phyloP scores from a whole-genome alignment of 2,113 vertebrate genomes.

The Axis porcinus region DNA sequence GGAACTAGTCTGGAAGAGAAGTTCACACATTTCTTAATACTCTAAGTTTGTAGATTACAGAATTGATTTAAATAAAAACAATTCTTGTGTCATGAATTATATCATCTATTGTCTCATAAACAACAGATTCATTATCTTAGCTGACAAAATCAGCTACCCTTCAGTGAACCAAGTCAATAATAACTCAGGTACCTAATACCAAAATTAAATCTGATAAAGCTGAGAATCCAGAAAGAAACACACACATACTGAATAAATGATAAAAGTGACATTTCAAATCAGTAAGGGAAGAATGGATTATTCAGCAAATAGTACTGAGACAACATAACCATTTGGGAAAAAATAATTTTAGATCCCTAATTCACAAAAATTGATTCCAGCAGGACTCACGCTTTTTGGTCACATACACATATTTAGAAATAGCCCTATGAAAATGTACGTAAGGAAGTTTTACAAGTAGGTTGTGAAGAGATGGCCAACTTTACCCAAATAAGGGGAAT shows the following conservation, averaged over 20 bases:
- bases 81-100: constrained; percentile 5
- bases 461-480: neutral
- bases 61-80: constrained; percentile 22
- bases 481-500: neutral
- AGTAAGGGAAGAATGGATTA: neutral
- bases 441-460: neutral
- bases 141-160: constrained; percentile 35
- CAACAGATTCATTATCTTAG: neutral
- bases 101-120: neutral
- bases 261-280: neutral
- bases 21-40: constrained; percentile 45
- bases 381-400: neutral
- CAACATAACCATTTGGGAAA: neutral
- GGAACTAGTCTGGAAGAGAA: constrained; percentile 15
- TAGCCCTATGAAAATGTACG: neutral
- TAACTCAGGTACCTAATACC: constrained; percentile 42
- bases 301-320: neutral
- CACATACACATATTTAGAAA: neutral
- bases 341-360: neutral
- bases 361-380: neutral
- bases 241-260: neutral
- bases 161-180: constrained; percentile 38
- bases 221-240: constrained; percentile 28
- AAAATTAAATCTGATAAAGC: constrained; percentile 45
- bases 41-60: constrained; percentile 23